Base-by-base conservation (phyloP, 2,888 invertebrate species). In the Desoria tigrina region DNA sequence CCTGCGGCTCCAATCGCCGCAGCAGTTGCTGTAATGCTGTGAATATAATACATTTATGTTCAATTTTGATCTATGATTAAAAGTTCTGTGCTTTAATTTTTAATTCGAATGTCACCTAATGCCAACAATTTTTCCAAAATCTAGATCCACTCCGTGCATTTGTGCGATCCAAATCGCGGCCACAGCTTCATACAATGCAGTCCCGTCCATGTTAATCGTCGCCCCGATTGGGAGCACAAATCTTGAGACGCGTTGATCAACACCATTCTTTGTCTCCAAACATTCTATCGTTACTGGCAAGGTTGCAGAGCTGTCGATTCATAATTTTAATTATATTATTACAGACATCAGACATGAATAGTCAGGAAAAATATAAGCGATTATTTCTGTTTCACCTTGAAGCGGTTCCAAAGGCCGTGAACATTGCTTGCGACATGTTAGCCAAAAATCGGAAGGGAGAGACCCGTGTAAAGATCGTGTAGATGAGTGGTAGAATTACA, bases 351-450 rank as follows among this genome's bases (percentile, higher is more conserved):
- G 9, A 14, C 11, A 9, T 50, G 18, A 18, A 50, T 9, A 53
- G 14, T 16, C n/a, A n/a, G 9, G 16, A 26, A 26, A 37, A 18
- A 50, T 61, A 74, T 79, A n/a, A n/a, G n/a, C n/a, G n/a, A n/a
- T n/a, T n/a, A n/a, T n/a, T n/a, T n/a, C n/a, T n/a, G n/a, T n/a
- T n/a, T 32, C 32, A 85, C 88, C 90, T 90, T 28, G 95, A 96
- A 24, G 94, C 92, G 32, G 97, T 97, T 76, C 95, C 96, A 79
- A 97, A 96, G 42, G 96, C 96, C 0, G 96, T 96, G 2, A 92
- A 90, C 81, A 95, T 83, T n/a, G 96, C 95, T 78, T 94, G 93
- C 69, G 91, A 88, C 84, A 94, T 88, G 79, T 89, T 89, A 3
- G 86, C 88, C 61, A 92, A 86, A 76, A 88, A 90, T 62, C 84